phyloP scores from a whole-genome alignment of 2,888 invertebrate genomes.

The Morinoia aosen region DNA sequence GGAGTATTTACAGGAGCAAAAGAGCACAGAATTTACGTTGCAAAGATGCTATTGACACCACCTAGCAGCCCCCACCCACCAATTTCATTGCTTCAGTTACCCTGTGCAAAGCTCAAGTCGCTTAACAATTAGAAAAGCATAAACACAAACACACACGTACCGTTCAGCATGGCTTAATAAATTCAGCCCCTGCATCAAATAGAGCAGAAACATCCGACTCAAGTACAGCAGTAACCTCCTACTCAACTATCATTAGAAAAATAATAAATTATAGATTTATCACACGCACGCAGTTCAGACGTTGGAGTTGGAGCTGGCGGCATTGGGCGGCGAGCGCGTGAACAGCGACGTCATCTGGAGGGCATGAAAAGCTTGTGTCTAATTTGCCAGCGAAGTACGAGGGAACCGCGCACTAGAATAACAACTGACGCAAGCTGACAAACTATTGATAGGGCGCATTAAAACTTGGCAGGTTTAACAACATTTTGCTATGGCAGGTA shows the following conservation, averaged over 20 bases:
- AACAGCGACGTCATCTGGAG: constrained; percentile 31
- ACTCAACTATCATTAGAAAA: constrained; percentile 5
- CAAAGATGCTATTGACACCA: not conserved
- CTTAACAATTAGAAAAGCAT: not conserved
- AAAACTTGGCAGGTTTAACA: not conserved
- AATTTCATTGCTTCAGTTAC: not conserved
- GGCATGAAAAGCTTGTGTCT: not conserved
- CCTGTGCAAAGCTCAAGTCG: not conserved
- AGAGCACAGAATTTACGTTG: not conserved
- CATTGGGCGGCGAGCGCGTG: constrained; percentile 37
- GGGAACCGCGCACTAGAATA: not conserved
- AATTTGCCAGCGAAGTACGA: not conserved
- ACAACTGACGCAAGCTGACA: not conserved
- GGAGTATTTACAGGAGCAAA: not conserved
- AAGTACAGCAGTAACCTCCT: not conserved
- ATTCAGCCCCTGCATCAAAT: not conserved
- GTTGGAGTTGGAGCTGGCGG: constrained; percentile 15
- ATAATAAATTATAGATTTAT: constrained; percentile 14
- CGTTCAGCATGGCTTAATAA: not conserved
- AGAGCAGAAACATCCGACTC: not conserved
- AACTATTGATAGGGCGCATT: not conserved
- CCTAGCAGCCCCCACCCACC: not conserved
- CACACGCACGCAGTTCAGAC: not conserved
- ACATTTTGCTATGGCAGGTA: not conserved
- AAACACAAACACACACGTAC: not conserved